Evolutionary conservation across 2,113 vertebrate genomes (phyloP), one percentile per base, ranked within the genome.

Genomic region (Meleagris gallopavo): DNA sequence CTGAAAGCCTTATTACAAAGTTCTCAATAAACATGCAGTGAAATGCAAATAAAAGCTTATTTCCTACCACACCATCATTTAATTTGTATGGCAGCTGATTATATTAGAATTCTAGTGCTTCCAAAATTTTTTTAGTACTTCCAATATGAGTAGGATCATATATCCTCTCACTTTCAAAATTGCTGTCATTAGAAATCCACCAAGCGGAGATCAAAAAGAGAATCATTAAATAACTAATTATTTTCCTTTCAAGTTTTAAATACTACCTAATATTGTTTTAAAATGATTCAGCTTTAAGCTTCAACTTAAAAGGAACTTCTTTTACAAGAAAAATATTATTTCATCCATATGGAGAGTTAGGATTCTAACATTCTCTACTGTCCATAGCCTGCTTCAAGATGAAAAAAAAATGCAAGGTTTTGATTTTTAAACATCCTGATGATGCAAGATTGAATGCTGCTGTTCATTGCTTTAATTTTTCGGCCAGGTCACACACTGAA

Each of bases 281-380:
- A 94, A 95, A 94, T 93, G 55, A 86, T 69, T 71, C 29, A 36
- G 25, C 38, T 81, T 88, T 73, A 93, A 94, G 88, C 43, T 75
- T 90, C 62, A 83, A 27, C 13, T 52, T 79, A 79, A 85, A 89
- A 79, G 58, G 32, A 64, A 48, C 50, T 60, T 58, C 27, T 72
- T 91, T 38, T 40, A 57, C 27, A 86, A 70, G 80, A 71, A 90
- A 80, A 94, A 62, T 21, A 4, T 8, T 50, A 41, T 80, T 77
- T 41, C 13, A 8, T 24, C 14, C 0, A 0, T 54, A 73, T 13
- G 20, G 12, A 27, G 45, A 60, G 65, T 70, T 79, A 72, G 34
- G n/a, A 66, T 89, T 87, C 74, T 83, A 54, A 34, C 54, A 14
- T 82, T 84, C 36, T 54, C 27, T 69, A 15, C 25, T 77, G 16